Evolutionary conservation across 2,113 vertebrate species (phyloP).

Genomic region (Leucosticte australis): DNA sequence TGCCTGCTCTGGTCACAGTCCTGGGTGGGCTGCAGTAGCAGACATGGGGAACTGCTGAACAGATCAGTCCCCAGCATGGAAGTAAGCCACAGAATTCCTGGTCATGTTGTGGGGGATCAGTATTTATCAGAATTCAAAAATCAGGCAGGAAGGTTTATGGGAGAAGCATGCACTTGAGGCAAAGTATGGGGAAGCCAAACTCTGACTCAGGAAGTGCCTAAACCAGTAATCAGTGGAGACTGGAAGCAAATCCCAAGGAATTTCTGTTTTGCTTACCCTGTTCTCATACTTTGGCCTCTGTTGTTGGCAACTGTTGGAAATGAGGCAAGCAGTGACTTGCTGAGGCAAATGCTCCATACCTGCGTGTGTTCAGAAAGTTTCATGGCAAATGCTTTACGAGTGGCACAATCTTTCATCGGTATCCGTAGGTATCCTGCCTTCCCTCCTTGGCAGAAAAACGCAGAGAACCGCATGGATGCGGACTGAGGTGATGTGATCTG

Average conservation of each 20-base stretch:
- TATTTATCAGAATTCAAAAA: background rate
- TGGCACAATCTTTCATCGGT: background rate
- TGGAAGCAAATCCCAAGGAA: background rate
- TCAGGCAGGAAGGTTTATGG: background rate
- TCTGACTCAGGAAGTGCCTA: background rate
- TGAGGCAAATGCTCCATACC: background rate
- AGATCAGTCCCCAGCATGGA: fast-evolving
- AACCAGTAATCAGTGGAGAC: conserved; percentile 10
- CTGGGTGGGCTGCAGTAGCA: background rate
- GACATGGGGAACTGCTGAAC: background rate
- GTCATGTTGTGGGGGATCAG: background rate
- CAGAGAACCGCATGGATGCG: background rate
- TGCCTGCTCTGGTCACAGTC: background rate
- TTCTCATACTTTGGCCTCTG: background rate
- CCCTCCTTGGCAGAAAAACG: background rate
- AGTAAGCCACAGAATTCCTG: background rate
- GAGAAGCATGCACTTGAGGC: background rate
- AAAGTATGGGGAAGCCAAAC: background rate
- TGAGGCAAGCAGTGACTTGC: background rate
- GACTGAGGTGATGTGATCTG: background rate
- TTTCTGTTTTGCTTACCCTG: background rate
- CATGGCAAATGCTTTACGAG: background rate
- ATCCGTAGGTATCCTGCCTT: background rate
- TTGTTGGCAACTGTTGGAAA: background rate
- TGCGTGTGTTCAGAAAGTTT: background rate